These are phyloP conservation scores for Tubiluchus corallicola DNA, from an alignment of 2,888 invertebrate genomes.

Conservation along the genomic window DNA sequence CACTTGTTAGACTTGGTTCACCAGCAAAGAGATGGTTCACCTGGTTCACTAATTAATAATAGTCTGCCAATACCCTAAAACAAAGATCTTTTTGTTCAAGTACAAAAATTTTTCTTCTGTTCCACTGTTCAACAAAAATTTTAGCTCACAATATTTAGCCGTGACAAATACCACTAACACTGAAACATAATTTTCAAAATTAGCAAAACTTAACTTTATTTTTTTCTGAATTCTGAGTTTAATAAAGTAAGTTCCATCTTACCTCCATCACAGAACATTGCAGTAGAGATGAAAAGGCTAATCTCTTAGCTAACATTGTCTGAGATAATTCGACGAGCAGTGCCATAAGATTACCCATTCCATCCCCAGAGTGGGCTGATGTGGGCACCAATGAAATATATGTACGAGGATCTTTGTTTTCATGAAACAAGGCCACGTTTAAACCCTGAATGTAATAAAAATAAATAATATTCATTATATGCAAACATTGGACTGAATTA, in stretches of 20 bases:
- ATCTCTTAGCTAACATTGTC: slow-evolving; percentile 61
- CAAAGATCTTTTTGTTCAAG: no score
- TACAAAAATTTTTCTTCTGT: no score
- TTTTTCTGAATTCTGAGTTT: no score
- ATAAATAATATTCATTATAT: no score
- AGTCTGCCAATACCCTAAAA: no score
- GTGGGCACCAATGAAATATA: slow-evolving; percentile 94
- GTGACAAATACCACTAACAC: slow-evolving; percentile 33
- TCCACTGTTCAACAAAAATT: no score
- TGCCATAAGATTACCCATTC: slow-evolving; percentile 90
- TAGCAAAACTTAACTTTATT: no score
- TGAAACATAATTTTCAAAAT: slow-evolving; percentile 22
- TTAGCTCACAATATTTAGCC: no score
- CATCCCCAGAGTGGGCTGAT: slow-evolving; percentile 91
- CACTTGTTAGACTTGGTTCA: no score
- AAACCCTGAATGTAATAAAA: slow-evolving; percentile 42
- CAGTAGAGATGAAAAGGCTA: slow-evolving; percentile 73
- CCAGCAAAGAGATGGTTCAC: no score
- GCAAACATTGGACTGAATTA: no score
- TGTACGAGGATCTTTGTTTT: slow-evolving; percentile 77
- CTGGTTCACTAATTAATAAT: no score
- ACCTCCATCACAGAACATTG: slow-evolving; percentile 42
- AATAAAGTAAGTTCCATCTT: slow-evolving; percentile 8
- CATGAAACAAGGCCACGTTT: slow-evolving; percentile 84
- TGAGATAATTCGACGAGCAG: slow-evolving; percentile 84